Conservation (phyloP, 2,113 vertebrate species). For the Hippocampus mohnikei region DNA sequence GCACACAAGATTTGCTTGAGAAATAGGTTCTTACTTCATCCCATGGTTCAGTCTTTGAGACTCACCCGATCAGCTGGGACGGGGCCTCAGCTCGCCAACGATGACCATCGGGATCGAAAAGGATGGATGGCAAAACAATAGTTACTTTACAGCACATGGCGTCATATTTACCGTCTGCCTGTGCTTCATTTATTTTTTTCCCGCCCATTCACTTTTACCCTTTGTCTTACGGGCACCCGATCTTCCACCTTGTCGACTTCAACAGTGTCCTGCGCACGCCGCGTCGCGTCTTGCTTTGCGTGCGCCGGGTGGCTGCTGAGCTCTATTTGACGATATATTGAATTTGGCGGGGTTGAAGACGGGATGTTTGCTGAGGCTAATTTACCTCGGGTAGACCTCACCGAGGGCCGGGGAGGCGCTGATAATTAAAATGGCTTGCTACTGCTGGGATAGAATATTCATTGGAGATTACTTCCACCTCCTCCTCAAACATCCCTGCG, state of each 20-base stretch:
- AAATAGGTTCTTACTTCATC: too few relatives aligned
- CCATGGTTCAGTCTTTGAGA: too few relatives aligned
- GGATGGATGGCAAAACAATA: too few relatives aligned
- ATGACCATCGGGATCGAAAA: too few relatives aligned
- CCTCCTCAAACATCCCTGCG: constrained; percentile 35
- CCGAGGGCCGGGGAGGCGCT: constrained; percentile 44
- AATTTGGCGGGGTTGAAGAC: constrained; percentile 44
- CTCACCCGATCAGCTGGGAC: too few relatives aligned
- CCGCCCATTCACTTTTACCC: too few relatives aligned
- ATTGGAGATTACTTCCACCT: constrained; percentile 53
- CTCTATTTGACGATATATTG: constrained; percentile 60
- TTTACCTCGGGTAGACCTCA: constrained; percentile 57
- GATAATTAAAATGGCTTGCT: constrained; percentile 65
- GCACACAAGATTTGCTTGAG: too few relatives aligned
- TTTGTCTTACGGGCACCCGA: too few relatives aligned
- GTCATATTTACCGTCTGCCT: too few relatives aligned
- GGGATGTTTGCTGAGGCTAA: constrained; percentile 55
- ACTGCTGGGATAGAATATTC: constrained; percentile 62
- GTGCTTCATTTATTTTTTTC: too few relatives aligned
- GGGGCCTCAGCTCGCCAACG: too few relatives aligned
- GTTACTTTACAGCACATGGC: too few relatives aligned
- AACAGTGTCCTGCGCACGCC: background rate
- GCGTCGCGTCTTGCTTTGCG: background rate
- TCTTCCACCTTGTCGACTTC: constrained; percentile 1
- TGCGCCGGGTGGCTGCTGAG: constrained; percentile 30